These are phyloP conservation scores for Drosophila jambulina DNA, from an alignment of 1,140 invertebrate genomes.

Conservation along the genomic window DNA sequence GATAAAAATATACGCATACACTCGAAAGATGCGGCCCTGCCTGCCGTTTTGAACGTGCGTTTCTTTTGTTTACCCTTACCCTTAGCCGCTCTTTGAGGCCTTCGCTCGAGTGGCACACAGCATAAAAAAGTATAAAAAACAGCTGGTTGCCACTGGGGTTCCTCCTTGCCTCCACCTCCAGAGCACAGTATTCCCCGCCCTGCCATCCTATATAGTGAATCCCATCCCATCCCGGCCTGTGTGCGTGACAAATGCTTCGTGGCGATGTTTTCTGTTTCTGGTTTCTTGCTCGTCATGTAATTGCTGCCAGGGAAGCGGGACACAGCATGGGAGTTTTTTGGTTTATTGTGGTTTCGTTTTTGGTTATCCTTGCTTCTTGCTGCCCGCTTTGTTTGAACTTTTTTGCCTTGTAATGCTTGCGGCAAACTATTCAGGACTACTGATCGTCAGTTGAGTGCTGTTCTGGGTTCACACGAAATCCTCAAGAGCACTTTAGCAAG, in stretches of 20 bases:
- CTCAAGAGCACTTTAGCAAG: background rate
- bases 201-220: constrained; percentile 8
- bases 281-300: constrained; percentile 65
- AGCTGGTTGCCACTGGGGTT: constrained; percentile 59
- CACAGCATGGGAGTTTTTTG: constrained; percentile 56
- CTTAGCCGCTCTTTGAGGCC: constrained; percentile 43
- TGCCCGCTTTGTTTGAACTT: constrained; percentile 21
- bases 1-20: constrained; percentile 79
- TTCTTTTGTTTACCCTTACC: constrained; percentile 80
- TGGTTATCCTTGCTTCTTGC: constrained; percentile 36
- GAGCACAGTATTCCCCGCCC: background rate
- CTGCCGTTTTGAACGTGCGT: constrained; percentile 59
- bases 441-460: constrained; percentile 34
- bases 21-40: constrained; percentile 62
- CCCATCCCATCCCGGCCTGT: constrained; percentile 30
- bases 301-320: constrained; percentile 50
- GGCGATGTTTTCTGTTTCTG: constrained; percentile 61
- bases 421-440: constrained; percentile 12
- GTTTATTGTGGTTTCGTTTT: constrained; percentile 32
- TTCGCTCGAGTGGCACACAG: constrained; percentile 41
- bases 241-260: constrained; percentile 76
- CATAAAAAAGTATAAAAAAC: constrained; percentile 64
- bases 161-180: constrained; percentile 7
- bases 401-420: constrained; percentile 26
- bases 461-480: constrained; percentile 11